Base-by-base conservation (phyloP, 1,140 invertebrate species). In the Zaprionus ornatus region DNA sequence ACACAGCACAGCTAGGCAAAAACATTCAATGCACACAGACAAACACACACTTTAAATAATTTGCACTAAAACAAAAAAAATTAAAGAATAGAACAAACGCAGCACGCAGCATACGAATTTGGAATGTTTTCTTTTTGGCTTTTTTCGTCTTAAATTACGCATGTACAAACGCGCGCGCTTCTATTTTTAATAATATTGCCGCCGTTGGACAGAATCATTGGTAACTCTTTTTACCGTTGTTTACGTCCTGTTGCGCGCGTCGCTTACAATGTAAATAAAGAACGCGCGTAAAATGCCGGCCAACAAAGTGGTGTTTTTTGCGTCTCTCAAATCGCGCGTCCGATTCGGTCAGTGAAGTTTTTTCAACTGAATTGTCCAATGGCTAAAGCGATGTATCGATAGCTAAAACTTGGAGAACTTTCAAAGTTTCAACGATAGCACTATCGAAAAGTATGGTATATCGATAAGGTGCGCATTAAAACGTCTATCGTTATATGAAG, bases 221-320 rank as follows among this genome's bases (percentile, higher is more conserved):
- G 42, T 52, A 52, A 67, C 37, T 67, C 19, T 54, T 66, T 56
- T 73, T 72, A 73, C 52, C 72, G 72, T 63, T 74, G 72, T 72
- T 76, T 72, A 76, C 74, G 74, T 72, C 61, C 74, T 72, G 69
- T 66, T 76, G 68, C 68, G 69, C 74, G 69, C 74, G 69, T 50
- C 56, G 35, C 69, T 76, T 76, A 72, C 69, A 50, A 66, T 72
- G 55, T 72, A 65, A 72, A 72, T 72, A 72, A 15, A 61, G 62
- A 70, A 63, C 69, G 74, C 74, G 74, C 74, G 68, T 76, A 76
- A 76, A 76, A 72, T 76, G 74, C 74, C 74, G 74, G 74, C 54
- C 65, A 57, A 56, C 7, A 17, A 45, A 45, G 17, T 17, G 12
- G 17, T 40, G 40, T 45, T 54, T 52, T 9, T 12, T 27, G 25